phyloP scores from a whole-genome alignment of 1,140 invertebrate genomes.

The Acromyrmex heyeri region DNA sequence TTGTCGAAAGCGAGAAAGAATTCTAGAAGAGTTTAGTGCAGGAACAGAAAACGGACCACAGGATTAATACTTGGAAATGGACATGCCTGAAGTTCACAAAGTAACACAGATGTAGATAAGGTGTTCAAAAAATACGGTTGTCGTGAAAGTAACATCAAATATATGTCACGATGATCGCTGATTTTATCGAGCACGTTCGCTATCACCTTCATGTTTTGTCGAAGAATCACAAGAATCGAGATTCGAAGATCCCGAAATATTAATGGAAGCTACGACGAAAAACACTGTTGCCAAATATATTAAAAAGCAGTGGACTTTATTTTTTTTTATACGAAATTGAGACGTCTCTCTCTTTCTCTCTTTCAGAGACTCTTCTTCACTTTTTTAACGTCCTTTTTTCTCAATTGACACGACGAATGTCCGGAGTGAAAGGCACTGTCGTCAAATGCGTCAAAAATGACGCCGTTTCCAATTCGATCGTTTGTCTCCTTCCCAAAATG shows the following conservation, averaged over 20 bases:
- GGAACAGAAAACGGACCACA: too few species aligned
- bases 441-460: background rate
- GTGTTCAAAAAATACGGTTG: slow-evolving; percentile 17
- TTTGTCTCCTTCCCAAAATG: background rate
- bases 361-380: background rate
- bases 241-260: slow-evolving; percentile 14
- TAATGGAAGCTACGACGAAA: background rate
- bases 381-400: background rate
- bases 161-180: slow-evolving; percentile 9
- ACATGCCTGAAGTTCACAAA: slow-evolving; percentile 41
- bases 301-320: background rate
- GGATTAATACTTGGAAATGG: slow-evolving; percentile 7
- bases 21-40: too few species aligned
- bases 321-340: background rate
- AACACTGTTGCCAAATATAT: slow-evolving; percentile 14
- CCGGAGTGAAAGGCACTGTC: background rate
- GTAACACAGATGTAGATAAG: slow-evolving; percentile 13
- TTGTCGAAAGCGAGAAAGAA: too few species aligned
- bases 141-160: slow-evolving; percentile 33
- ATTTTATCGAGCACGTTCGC: background rate
- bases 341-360: background rate
- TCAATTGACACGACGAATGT: background rate
- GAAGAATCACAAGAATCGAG: background rate
- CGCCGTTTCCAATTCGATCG: slow-evolving; percentile 1
- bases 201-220: slow-evolving; percentile 49